Evolutionary conservation across 2,888 invertebrate species (phyloP), one percentile per base, ranked within the genome.

Genomic region (Blastobasis lacticolella): DNA sequence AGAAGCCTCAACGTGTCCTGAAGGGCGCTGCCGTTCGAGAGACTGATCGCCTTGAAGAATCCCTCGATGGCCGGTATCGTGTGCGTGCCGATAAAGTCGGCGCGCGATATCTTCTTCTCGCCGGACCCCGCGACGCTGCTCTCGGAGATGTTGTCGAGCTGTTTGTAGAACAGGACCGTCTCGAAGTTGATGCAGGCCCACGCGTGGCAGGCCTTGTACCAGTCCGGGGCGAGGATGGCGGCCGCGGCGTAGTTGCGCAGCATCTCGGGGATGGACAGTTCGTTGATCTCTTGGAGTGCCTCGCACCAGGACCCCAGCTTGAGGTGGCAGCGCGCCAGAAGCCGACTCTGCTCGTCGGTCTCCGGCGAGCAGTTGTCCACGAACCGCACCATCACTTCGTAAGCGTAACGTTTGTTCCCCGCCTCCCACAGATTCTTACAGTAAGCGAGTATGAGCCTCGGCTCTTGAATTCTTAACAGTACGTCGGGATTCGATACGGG

Each of bases 121-220:
- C 79, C 78, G 0, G 87, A 84, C 3, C 84, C 85, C 0, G 86
- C 83, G 5, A 81, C 60, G 58, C 87, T 86, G 53, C 83, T 86
- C 55, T 87, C 87, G 0, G 87, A 86, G 23, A 74, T 66, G 54
- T 86, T 86, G 49, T 86, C 87, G 55, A 85, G 90, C 55, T 89
- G 87, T 60, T 91, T 91, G 63, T 90, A 91, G 59, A 90, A 90
- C 7, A 91, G 63, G 0, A 97, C 96, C 0, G 98, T 96, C 83
- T 98, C 97, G 71, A 97, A 99, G 82, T 99, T 98, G 92, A 97
- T 97, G 71, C 97, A 97, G 0, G 99, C 99, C 92, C 96, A 97
- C 0, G 97, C 93, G 81, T 99, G 99, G 95, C 99, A 99, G 0
- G 99, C 99, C 85, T 96, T 97, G 74, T 97, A 97, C 97, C 98